A percentile compares a stretch with the other conserved stretches of the same genome.
These are phyloP conservation scores for Cantharis rustica DNA, from an alignment of 2,888 invertebrate species.

Conservation along the genomic window DNA sequence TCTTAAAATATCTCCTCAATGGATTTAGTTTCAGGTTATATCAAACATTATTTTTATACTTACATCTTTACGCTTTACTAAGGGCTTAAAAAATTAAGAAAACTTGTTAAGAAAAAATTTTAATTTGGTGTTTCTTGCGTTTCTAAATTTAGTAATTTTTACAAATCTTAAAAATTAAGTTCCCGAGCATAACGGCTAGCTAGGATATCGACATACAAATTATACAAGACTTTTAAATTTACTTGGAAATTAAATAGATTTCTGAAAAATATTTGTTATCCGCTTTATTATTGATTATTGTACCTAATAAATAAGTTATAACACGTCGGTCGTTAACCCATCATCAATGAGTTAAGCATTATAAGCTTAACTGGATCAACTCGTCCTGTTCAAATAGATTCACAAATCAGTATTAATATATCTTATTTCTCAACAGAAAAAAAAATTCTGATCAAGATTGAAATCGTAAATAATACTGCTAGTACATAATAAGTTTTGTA, in stretches of 20 bases:
- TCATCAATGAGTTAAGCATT: background rate
- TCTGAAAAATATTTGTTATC: background rate
- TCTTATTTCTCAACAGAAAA: background rate
- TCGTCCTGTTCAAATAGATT: background rate
- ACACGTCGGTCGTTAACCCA: background rate
- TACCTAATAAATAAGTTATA: background rate
- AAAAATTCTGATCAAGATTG: too few species aligned
- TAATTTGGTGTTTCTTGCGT: too few species aligned
- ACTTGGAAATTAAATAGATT: background rate
- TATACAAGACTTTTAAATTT: background rate
- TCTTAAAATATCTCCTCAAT: slow-evolving; percentile 24
- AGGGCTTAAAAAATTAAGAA: background rate
- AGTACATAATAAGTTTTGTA: too few species aligned
- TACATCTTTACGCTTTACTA: background rate
- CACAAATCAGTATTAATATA: background rate
- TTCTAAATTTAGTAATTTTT: too few species aligned
- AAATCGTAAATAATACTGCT: too few species aligned
- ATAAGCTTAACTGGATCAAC: background rate
- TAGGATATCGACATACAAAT: background rate
- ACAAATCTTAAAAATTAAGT: background rate
- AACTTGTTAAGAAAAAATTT: too few species aligned
- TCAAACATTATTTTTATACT: background rate
- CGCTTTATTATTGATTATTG: background rate
- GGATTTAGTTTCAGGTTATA: slow-evolving; percentile 9
- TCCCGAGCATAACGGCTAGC: background rate